Evolutionary conservation across 2,888 invertebrate species (phyloP).

Genomic region (Gortyna flavago): DNA sequence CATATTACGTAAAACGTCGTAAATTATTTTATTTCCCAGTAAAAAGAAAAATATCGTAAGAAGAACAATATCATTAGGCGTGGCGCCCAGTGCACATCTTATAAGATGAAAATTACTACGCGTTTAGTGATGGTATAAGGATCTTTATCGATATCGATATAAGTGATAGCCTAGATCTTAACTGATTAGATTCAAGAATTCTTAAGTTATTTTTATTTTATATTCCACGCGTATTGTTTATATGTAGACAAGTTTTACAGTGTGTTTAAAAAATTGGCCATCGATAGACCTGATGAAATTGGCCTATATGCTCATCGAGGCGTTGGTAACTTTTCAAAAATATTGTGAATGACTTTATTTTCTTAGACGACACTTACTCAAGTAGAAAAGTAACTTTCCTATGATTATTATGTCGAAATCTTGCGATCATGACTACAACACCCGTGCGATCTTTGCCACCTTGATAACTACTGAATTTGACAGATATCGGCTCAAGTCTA

Average conservation of each 20-base stretch:
- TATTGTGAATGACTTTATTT: background rate
- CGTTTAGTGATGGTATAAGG: slow-evolving; percentile 50
- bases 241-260: background rate
- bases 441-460: background rate
- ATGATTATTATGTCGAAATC: background rate
- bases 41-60: slow-evolving; percentile 75
- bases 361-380: background rate
- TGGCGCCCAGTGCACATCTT: slow-evolving; percentile 70
- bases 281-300: background rate
- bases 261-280: background rate
- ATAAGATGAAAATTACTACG: slow-evolving; percentile 68
- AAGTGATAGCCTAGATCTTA: background rate
- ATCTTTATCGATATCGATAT: slow-evolving; percentile 44
- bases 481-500: background rate
- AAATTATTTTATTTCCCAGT: slow-evolving; percentile 79
- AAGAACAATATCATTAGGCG: slow-evolving; percentile 73
- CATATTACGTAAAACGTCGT: slow-evolving; percentile 69
- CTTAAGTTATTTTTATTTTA: background rate
- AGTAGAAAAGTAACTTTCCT: background rate
- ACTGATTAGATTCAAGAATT: background rate
- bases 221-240: background rate
- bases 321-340: background rate
- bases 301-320: background rate
- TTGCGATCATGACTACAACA: background rate
- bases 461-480: background rate